Conservation (phyloP, 1,140 invertebrate genomes). For the Ptiloglossa arizonensis region DNA sequence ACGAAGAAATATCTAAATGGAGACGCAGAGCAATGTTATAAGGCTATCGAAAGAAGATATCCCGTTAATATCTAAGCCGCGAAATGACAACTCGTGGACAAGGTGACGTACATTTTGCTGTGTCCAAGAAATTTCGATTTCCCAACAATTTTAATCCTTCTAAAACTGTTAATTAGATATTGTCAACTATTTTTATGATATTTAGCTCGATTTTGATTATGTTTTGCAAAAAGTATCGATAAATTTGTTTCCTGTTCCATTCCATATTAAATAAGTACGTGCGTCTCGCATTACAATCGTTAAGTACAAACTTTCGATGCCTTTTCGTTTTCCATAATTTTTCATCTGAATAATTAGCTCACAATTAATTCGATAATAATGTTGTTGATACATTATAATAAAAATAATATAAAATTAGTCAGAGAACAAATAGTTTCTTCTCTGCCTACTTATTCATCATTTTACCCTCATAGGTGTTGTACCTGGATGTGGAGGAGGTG, state of each 20-base stretch:
- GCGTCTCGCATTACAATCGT: not conserved
- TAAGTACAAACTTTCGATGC: not conserved
- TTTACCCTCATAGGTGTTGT: slow-evolving; percentile 75
- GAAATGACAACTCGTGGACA: slow-evolving; percentile 81
- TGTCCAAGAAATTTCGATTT: slow-evolving; percentile 9
- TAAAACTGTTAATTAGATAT: not conserved
- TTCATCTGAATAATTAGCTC: no score
- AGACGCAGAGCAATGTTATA: slow-evolving; percentile 82
- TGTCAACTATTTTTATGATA: not conserved
- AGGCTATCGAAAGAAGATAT: slow-evolving; percentile 85
- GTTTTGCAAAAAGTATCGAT: not conserved
- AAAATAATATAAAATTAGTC: not conserved
- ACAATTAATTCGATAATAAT: not conserved
- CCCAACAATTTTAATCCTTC: not conserved
- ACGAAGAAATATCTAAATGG: slow-evolving; percentile 76
- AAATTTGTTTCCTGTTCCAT: not conserved
- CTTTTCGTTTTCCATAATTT: not conserved
- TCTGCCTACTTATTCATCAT: not conserved
- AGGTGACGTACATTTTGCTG: slow-evolving; percentile 79
- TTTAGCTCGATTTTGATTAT: not conserved
- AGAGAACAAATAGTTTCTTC: not conserved
- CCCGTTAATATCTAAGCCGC: slow-evolving; percentile 84
- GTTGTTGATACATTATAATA: not conserved
- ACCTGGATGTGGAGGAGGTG: slow-evolving; percentile 86
- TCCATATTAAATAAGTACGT: not conserved